Percentiles rank a stretch among this genome's conserved stretches.
Conservation (phyloP, 2,113 vertebrate species). For the Xiphophorus maculatus region DNA sequence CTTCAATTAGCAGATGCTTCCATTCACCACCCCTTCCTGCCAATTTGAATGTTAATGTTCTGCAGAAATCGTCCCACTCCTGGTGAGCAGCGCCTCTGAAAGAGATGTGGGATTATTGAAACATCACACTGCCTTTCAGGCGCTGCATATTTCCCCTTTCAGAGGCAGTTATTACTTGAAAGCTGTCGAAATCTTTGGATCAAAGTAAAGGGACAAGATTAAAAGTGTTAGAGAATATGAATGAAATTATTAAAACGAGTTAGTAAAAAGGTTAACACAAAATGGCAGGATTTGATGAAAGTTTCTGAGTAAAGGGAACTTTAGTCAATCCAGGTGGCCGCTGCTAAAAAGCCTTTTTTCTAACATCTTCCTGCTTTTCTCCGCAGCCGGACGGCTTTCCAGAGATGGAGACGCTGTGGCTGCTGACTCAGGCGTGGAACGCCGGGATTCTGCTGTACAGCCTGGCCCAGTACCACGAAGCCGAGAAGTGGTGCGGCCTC, state of each 20-base stretch:
- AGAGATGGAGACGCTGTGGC: slow-evolving; percentile 88
- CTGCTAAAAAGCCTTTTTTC: slow-evolving; percentile 42
- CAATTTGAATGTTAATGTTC: slow-evolving; percentile 78
- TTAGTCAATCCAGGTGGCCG: slow-evolving; percentile 41
- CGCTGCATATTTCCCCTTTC: slow-evolving; percentile 65
- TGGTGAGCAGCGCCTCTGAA: slow-evolving; percentile 68
- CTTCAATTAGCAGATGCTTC: slow-evolving; percentile 82
- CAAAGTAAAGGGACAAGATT: slow-evolving; percentile 63
- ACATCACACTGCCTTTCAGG: slow-evolving; percentile 53
- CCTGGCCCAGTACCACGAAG: slow-evolving; percentile 79
- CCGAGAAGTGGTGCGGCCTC: slow-evolving; percentile 89
- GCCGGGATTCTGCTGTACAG: slow-evolving; percentile 86
- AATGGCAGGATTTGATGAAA: slow-evolving; percentile 33
- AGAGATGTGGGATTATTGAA: slow-evolving; percentile 71
- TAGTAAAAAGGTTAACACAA: slow-evolving; percentile 44
- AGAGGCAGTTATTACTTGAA: slow-evolving; percentile 53
- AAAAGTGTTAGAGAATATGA: slow-evolving; percentile 46
- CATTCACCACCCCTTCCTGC: slow-evolving; percentile 81
- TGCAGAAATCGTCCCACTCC: slow-evolving; percentile 69
- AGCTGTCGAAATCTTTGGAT: slow-evolving; percentile 63
- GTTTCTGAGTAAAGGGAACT: slow-evolving; percentile 23
- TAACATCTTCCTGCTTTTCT: slow-evolving; percentile 40
- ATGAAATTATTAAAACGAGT: slow-evolving; percentile 43
- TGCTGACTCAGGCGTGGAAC: slow-evolving; percentile 93
- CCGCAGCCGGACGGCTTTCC: slow-evolving; percentile 80